Base-by-base conservation (phyloP, 2,113 vertebrate genomes). In the Callospermophilus lateralis region DNA sequence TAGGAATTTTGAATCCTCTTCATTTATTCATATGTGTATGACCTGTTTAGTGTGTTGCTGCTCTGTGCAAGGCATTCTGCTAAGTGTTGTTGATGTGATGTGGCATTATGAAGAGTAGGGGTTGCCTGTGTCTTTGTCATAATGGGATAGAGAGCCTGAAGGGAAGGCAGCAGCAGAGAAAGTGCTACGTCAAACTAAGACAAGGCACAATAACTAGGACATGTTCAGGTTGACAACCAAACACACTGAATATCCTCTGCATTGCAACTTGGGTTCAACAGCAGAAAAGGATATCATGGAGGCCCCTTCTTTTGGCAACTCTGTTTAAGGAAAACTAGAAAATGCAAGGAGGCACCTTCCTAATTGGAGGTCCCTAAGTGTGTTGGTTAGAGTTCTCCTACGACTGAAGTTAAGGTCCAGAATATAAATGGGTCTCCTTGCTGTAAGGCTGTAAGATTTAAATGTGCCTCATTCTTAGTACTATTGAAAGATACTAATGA, bases 401-500 rank as follows among this genome's bases (percentile, higher is more conserved):
- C 17, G 48, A 8, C 61, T 67, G 81, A 92, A 58, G 42, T 61
- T 42, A 96, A 93, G 30, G 65, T 85, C 28, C 7, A 13, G 86
- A 93, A 84, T 84, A 86, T 76, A 95, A 92, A 98, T 83, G 51
- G 37, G 83, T 83, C 68, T 85, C 80, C 48, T 77, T 72, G 67
- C 58, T 58, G 42, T 78, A 80, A 93, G 93, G 68, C 80, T 83
- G 53, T 42, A 73, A 88, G 68, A 79, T 92, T 72, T 83, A 88
- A 97, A 84, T 65, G 15, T 67, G 55, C 63, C 94, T 90, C 81
- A 48, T 89, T 93, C 84, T 92, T 84, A 77, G 77, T 93, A 76
- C 70, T 61, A 74, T 80, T 70, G 81, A 97, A 95, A 93, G 84
- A 92, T 72, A 76, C 65, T 94, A 78, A 92, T 89, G 85, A 72